phyloP scores from a whole-genome alignment of 1,140 invertebrate species.

The Daktulosphaira vitifoliae region DNA sequence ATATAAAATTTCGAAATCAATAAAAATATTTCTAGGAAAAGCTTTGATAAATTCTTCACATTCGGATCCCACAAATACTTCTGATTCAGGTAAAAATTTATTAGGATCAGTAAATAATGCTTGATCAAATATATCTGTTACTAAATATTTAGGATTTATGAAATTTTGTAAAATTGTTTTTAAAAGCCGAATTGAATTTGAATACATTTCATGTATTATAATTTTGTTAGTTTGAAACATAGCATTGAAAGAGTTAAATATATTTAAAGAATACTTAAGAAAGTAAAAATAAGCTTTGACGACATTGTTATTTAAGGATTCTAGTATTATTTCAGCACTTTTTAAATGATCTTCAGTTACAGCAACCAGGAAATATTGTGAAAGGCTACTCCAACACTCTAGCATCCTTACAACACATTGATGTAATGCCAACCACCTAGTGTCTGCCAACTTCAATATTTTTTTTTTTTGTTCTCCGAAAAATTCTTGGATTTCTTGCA shows the following conservation, averaged over 20 bases:
- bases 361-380: slow-evolving; percentile 2
- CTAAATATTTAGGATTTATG: too few relatives aligned
- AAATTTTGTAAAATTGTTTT: not conserved
- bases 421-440: slow-evolving; percentile 7
- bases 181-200: not conserved
- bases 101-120: too few relatives aligned
- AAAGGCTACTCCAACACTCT: slow-evolving; percentile 1
- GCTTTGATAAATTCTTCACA: too few relatives aligned
- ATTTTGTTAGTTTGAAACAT: slow-evolving; percentile 4
- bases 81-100: too few relatives aligned
- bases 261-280: not conserved
- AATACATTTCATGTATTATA: not conserved
- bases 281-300: slow-evolving; percentile 3
- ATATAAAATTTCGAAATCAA: too few relatives aligned
- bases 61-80: too few relatives aligned
- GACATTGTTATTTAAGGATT: slow-evolving; percentile 2
- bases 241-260: slow-evolving; percentile 3
- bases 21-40: too few relatives aligned
- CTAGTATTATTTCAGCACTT: slow-evolving; percentile 4
- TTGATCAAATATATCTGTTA: too few relatives aligned
- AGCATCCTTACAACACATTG: slow-evolving; percentile 5
- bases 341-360: not conserved
- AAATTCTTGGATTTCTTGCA: too few relatives aligned
- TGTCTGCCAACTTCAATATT: not conserved
- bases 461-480: slow-evolving; percentile 8